Evolutionary conservation across 2,888 invertebrate species (phyloP), one percentile per base, ranked within the genome.

Genomic region (Lasioglossum villosulum): DNA sequence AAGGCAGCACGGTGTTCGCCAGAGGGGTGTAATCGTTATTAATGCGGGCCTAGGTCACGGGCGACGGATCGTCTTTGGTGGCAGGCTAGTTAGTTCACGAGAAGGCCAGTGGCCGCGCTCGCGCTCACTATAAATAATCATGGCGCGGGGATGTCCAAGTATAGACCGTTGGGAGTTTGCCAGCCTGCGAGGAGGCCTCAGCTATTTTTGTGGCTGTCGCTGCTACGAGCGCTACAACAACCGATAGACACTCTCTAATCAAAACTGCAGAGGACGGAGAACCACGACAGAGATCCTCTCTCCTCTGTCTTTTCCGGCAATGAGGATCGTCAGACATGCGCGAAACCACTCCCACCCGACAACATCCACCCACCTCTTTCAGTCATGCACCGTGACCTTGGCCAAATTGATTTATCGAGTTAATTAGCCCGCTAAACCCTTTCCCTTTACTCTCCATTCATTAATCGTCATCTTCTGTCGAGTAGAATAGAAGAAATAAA

Each of bases 111-210:
- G 95, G 94, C 95, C 94, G 94, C 95, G 94, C 94, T 93, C 96
- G 95, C 96, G 96, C 95, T 95, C 95, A 96, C 97, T 97, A 97
- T 97, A 96, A 97, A 97, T 97, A 97, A 96, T 96, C 95, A 95
- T 96, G 96, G 96, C 96, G 94, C 96, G 96, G 96, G 96, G 96
- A 97, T 97, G 97, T 97, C 97, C 97, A 97, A 98, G 97, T 98
- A 97, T 98, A 98, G 97, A 96, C 97, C 96, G 96, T 97, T 98
- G 98, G 98, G 97, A 95, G 88, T 91, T 86, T 96, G 97, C 97
- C 97, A 97, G 96, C 95, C 95, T 95, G 96, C 95, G 91, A 93
- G 93, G 92, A 94, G 93, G 94, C 94, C 91, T 93, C 94, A 92
- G 93, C 94, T 95, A 95, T 95, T 95, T 95, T 93, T 93, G 94